Evolutionary conservation across 2,888 invertebrate species (phyloP), one percentile per base, ranked within the genome.

Genomic region (Leptinotarsa peninsularis): DNA sequence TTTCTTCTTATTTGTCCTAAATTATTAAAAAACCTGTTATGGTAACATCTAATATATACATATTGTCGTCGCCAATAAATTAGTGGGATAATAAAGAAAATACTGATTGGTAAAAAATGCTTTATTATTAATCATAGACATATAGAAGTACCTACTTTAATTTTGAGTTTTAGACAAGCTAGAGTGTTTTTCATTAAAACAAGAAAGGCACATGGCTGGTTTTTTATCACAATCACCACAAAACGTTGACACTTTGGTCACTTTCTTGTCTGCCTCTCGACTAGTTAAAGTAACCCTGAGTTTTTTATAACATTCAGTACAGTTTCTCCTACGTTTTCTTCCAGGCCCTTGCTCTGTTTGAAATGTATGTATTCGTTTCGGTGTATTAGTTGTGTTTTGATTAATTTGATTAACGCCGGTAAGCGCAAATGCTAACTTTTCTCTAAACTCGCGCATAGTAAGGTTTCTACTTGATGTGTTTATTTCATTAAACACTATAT

Each of bases 291-390:
- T 67, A 17, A 50, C 67, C 49, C 67, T 67, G 43, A 67, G 77
- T 79, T 79, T 76, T 73, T 74, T 73, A 76, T 75, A 77, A 71
- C 77, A 77, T 73, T 77, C 77, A 27, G 67, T 67, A 54, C 67
- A 72, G 33, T 72, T 72, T 56, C 67, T 21, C 27, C 72, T 66
- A 66, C 72, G 49, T 56, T 72, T 72, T 72, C 33, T 72, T n/a
- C 72, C 58, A 27, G 72, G 72, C 15, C 66, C 67, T 54, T 50
- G 66, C 15, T 54, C 52, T 23, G 27, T 27, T 27, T 43, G 7
- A 50, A 67, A 52, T 49, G 72, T 67, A 21, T 72, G 67, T 18
- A 72, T 54, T n/a, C 66, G 50, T 23, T 72, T 52, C 21, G 67
- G 27, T 21, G 67, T 66, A 52, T n/a, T 50, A 23, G 54, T 52